A percentile compares a stretch with the other conserved stretches of the same genome.
Conservation (phyloP, 2,888 invertebrate genomes). For the Thumatha senex region DNA sequence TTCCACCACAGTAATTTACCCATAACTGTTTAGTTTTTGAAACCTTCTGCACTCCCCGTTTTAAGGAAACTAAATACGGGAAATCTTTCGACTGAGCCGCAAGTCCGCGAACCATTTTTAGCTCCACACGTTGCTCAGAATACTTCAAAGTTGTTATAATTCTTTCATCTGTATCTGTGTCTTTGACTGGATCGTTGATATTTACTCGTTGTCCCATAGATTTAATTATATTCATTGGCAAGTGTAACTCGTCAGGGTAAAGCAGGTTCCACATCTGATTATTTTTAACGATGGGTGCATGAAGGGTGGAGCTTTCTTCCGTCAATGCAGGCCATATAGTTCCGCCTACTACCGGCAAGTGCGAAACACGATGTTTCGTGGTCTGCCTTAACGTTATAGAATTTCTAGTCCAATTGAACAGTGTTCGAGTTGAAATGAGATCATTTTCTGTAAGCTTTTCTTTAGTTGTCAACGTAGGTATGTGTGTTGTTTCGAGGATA, state of each 20-base stretch:
- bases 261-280: not conserved
- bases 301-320: not conserved
- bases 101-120: conserved; percentile 31
- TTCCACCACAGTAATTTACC: conserved; percentile 21
- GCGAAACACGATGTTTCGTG: no score
- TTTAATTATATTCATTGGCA: not conserved
- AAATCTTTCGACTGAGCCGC: conserved; percentile 19
- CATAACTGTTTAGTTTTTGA: conserved; percentile 6
- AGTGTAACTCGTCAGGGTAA: not conserved
- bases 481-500: not conserved
- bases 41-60: conserved; percentile 2
- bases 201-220: not conserved
- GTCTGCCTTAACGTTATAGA: not conserved
- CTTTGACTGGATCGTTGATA: not conserved
- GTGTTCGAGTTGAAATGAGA: not conserved
- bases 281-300: not conserved
- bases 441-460: not conserved
- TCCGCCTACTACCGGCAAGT: not conserved
- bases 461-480: not conserved
- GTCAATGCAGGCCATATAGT: not conserved
- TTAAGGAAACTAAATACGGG: conserved; percentile 37
- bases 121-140: conserved; percentile 26
- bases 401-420: not conserved
- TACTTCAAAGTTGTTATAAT: conserved; percentile 35
- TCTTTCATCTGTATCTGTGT: not conserved